phyloP scores from a whole-genome alignment of 2,888 invertebrate genomes.

The Palloptera scutellata region DNA sequence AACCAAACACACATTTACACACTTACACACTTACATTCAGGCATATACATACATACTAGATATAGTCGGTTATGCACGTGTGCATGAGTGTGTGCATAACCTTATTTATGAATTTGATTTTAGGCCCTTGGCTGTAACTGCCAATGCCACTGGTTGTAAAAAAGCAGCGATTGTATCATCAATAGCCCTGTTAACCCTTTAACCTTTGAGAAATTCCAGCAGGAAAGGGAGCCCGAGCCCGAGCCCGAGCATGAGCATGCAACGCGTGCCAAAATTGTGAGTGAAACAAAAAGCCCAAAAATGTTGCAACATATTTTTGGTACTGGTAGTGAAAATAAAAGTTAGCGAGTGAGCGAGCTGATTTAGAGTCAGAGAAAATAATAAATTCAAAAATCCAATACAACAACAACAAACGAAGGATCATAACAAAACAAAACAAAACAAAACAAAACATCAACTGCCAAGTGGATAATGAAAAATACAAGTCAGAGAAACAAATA shows the following conservation, averaged over 20 bases:
- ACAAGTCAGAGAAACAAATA: no score
- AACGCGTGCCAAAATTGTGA: conserved; percentile 6
- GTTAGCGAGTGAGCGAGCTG: background rate
- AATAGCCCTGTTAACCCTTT: conserved; percentile 26
- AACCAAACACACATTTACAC: no score
- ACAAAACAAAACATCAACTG: background rate
- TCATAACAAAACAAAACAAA: background rate
- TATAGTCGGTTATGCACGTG: no score
- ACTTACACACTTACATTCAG: no score
- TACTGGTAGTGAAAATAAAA: no score
- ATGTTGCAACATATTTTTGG: background rate
- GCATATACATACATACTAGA: no score
- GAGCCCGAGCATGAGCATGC: background rate
- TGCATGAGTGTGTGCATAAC: conserved; percentile 21
- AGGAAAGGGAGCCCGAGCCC: background rate
- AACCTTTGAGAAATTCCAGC: background rate
- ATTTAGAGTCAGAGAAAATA: conserved; percentile 9
- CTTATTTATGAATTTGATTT: conserved; percentile 33
- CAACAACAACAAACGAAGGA: background rate
- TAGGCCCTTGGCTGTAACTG: conserved; percentile 21
- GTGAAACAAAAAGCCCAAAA: background rate
- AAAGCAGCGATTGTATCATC: conserved; percentile 26
- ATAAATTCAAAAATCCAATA: conserved; percentile 1
- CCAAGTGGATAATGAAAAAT: no score
- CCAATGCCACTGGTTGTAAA: conserved; percentile 25